Percentiles rank a stretch among this genome's conserved stretches.
These are phyloP conservation scores for Diploscapter pachys DNA, from an alignment of 1,140 invertebrate species.

Conservation along the genomic window DNA sequence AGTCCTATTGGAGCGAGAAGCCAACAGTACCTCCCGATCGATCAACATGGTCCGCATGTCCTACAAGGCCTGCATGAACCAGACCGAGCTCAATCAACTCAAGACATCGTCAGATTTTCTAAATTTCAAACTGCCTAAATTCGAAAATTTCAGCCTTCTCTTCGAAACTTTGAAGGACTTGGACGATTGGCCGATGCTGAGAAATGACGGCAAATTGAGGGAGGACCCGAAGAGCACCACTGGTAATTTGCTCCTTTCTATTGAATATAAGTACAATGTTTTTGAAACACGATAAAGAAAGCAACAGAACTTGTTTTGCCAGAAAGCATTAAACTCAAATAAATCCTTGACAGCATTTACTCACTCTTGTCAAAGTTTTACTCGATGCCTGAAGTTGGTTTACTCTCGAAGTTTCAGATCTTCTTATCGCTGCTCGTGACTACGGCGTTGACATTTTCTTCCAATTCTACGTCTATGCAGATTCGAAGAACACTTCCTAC, in stretches of 20 bases:
- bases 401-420: conserved; percentile 50
- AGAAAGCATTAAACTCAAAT: too few relatives aligned
- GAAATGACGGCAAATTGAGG: conserved; percentile 66
- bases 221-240: conserved; percentile 62
- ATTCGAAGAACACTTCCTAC: conserved; percentile 60
- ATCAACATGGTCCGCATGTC: conserved; percentile 36
- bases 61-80: conserved; percentile 42
- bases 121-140: too few relatives aligned
- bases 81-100: conserved; percentile 30
- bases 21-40: conserved; percentile 13
- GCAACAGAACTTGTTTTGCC: too few relatives aligned
- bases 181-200: conserved; percentile 80
- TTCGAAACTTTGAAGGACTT: conserved; percentile 71
- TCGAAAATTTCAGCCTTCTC: conserved; percentile 65
- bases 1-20: conserved; percentile 38
- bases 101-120: conserved; percentile 22
- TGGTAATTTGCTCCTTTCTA: too few relatives aligned
- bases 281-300: background rate
- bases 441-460: conserved; percentile 70
- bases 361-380: too few relatives aligned
- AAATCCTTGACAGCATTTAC: too few relatives aligned
- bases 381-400: background rate
- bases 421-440: conserved; percentile 73
- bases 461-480: conserved; percentile 59
- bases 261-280: background rate